Evolutionary conservation across 2,797 vertebrate genomes (phyloP).

Genomic region (Knipowitschia caucasica): DNA sequence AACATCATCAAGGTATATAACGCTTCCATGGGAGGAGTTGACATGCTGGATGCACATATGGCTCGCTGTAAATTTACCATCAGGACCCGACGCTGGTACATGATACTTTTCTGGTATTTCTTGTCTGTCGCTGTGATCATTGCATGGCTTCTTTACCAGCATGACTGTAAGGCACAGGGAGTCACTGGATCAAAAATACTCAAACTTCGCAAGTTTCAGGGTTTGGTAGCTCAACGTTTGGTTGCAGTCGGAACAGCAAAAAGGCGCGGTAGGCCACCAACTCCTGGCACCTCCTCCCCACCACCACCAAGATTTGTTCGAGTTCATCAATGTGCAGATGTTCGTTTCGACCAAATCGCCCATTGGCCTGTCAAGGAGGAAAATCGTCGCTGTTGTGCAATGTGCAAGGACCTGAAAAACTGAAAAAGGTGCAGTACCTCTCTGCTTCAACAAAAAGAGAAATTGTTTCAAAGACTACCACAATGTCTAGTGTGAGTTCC

Average conservation of each 20-base stretch:
- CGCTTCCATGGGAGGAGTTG: neutral
- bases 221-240: constrained; percentile 3
- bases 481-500: too few relatives aligned
- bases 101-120: too few relatives aligned
- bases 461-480: too few relatives aligned
- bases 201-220: constrained; percentile 20
- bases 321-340: neutral
- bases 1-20: neutral
- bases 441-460: too few relatives aligned
- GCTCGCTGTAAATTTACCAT: too few relatives aligned
- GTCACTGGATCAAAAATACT: constrained; percentile 14
- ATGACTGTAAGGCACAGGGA: constrained; percentile 17
- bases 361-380: constrained; percentile 19
- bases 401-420: constrained; percentile 1
- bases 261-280: too few relatives aligned
- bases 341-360: constrained; percentile 6
- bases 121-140: too few relatives aligned
- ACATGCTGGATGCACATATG: too few relatives aligned
- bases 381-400: neutral
- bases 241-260: too few relatives aligned
- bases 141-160: constrained; percentile 16
- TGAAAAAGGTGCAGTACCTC: neutral
- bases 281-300: too few relatives aligned
- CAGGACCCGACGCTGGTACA: too few relatives aligned
- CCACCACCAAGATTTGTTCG: too few relatives aligned